These are phyloP conservation scores for Condylostylus longicornis DNA, from an alignment of 1,140 invertebrate genomes.

Conservation along the genomic window DNA sequence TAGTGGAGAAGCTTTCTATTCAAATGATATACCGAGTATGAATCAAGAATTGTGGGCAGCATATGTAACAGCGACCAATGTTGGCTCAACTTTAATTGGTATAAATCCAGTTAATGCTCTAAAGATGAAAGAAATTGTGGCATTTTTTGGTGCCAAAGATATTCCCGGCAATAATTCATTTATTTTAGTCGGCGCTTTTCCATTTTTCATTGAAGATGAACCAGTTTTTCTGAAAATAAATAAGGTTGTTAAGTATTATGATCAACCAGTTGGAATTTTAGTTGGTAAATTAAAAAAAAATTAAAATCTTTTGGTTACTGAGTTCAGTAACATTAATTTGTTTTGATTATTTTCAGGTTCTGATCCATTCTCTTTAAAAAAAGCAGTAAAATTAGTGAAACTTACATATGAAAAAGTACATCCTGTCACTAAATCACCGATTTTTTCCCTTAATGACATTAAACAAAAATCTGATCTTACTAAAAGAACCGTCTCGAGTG, in stretches of 20 bases:
- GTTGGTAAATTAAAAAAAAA: no score
- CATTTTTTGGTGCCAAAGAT: slow-evolving; percentile 2
- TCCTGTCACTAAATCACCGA: no score
- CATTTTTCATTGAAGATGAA: slow-evolving; percentile 17
- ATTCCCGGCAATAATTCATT: slow-evolving; percentile 2
- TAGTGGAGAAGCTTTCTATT: slow-evolving; percentile 45
- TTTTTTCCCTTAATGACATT: no score
- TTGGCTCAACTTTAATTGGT: slow-evolving; percentile 33
- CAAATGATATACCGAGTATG: slow-evolving; percentile 40
- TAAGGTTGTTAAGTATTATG: slow-evolving; percentile 47
- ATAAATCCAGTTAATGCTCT: slow-evolving; percentile 40
- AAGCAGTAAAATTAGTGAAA: no score
- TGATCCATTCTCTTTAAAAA: no score
- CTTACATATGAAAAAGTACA: no score
- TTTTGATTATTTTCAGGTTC: no score
- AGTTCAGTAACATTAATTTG: no score
- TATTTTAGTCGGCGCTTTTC: no score
- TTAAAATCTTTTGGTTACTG: no score
- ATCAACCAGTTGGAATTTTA: slow-evolving; percentile 58
- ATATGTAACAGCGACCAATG: slow-evolving; percentile 38
- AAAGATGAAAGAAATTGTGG: neutral
- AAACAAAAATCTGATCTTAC: no score
- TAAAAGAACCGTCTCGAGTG: no score
- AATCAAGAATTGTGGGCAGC: slow-evolving; percentile 42
- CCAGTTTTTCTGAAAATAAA: slow-evolving; percentile 37